phyloP scores from a whole-genome alignment of 1,140 invertebrate genomes.

The Macrobrachium nipponense region DNA sequence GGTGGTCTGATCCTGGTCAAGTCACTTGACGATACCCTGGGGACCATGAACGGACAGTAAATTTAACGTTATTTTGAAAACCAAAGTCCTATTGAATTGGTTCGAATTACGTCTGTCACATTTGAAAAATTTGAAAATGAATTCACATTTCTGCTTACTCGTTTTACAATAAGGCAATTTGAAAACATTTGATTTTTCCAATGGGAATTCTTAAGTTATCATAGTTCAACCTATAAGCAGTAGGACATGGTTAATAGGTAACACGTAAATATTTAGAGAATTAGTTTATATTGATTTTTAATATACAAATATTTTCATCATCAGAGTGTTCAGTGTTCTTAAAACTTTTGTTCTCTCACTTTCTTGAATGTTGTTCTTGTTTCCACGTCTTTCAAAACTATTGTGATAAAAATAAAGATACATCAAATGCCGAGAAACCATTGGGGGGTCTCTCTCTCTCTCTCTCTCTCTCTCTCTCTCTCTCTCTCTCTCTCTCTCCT shows the following conservation, averaged over 20 bases:
- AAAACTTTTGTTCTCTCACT: slow-evolving; percentile 24
- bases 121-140: too few species aligned
- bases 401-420: slow-evolving; percentile 44
- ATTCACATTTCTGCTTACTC: too few species aligned
- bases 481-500: background rate
- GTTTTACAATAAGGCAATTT: background rate
- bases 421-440: slow-evolving; percentile 28
- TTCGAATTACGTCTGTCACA: too few species aligned
- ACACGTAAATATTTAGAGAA: background rate
- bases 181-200: background rate
- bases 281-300: background rate
- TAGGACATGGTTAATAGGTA: slow-evolving; percentile 7
- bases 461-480: slow-evolving; percentile 6
- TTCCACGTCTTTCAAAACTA: slow-evolving; percentile 57
- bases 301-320: slow-evolving; percentile 25
- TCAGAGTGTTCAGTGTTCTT: slow-evolving; percentile 44
- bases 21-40: slow-evolving; percentile 33
- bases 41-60: background rate
- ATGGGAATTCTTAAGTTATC: background rate
- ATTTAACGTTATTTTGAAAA: background rate
- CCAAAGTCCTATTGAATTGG: background rate
- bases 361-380: slow-evolving; percentile 40
- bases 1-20: slow-evolving; percentile 55
- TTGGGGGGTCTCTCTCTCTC: background rate
- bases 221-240: background rate